These are phyloP conservation scores for Hirundo rustica DNA, from an alignment of 2,797 vertebrate genomes.

Conservation along the genomic window DNA sequence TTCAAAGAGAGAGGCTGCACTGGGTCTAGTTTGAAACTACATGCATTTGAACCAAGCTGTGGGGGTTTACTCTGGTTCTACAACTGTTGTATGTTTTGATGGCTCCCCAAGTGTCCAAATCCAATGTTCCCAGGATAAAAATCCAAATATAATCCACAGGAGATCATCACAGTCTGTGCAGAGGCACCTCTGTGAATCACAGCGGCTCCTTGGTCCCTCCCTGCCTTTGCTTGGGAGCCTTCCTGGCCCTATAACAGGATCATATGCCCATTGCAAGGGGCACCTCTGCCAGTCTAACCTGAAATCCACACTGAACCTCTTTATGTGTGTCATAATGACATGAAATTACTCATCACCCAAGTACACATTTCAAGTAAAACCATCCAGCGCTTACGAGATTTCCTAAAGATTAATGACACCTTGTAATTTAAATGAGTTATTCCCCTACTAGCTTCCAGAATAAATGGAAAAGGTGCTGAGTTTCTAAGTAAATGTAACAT, in stretches of 20 bases:
- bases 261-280: accelerated
- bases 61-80: not conserved
- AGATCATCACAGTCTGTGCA: not conserved
- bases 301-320: not conserved
- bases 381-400: not conserved
- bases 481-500: constrained; percentile 52
- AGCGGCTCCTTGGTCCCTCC: accelerated
- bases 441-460: constrained; percentile 19
- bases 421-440: constrained; percentile 18
- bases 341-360: not conserved
- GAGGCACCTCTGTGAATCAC: not conserved
- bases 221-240: not conserved
- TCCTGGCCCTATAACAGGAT: not conserved
- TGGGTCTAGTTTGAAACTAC: not conserved
- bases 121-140: not conserved
- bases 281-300: not conserved
- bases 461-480: constrained; percentile 23
- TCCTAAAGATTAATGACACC: constrained; percentile 1
- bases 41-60: not conserved
- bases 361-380: constrained; percentile 2
- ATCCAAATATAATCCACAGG: not conserved
- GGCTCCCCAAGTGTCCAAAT: not conserved
- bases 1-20: not conserved
- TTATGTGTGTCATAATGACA: not conserved
- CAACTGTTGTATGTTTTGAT: not conserved